These are phyloP conservation scores for Hemistola chrysoprasaria DNA, from an alignment of 2,888 invertebrate species.

Conservation along the genomic window DNA sequence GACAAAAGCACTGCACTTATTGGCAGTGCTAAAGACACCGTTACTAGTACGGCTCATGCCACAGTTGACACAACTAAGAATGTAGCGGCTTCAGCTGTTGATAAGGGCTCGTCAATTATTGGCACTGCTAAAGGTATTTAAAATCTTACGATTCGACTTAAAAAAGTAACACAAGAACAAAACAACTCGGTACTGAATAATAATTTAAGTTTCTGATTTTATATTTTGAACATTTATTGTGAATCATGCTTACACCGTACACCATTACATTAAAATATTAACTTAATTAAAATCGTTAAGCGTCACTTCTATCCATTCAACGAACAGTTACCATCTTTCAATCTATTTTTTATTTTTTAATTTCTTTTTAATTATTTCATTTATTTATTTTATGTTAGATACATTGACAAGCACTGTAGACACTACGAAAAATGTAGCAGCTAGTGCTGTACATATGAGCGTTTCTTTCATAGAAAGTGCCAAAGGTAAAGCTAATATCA, in stretches of 20 bases:
- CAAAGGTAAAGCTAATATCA: constrained; percentile 40
- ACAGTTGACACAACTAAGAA: constrained; percentile 27
- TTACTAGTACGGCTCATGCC: constrained; percentile 8
- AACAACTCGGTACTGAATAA: too few species aligned
- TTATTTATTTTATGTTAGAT: constrained; percentile 38
- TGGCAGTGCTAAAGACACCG: constrained; percentile 43
- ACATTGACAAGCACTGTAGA: constrained; percentile 52
- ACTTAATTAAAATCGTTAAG: too few species aligned
- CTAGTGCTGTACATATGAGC: constrained; percentile 43
- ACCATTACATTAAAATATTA: too few species aligned
- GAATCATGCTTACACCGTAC: too few species aligned
- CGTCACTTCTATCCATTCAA: too few species aligned
- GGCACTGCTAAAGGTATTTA: too few species aligned
- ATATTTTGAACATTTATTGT: too few species aligned
- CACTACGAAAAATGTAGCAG: constrained; percentile 38
- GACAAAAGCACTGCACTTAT: constrained; percentile 50
- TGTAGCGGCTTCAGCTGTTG: constrained; percentile 31
- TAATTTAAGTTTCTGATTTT: too few species aligned
- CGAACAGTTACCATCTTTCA: too few species aligned
- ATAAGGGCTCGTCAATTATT: constrained; percentile 28
- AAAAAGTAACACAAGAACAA: too few species aligned
- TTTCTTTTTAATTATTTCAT: constrained; percentile 1
- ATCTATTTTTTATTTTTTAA: too few species aligned
- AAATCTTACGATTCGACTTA: too few species aligned
- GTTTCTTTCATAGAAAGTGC: constrained; percentile 47